Evolutionary conservation across 2,113 vertebrate species (phyloP).

Genomic region (Nesospiza acunhae): DNA sequence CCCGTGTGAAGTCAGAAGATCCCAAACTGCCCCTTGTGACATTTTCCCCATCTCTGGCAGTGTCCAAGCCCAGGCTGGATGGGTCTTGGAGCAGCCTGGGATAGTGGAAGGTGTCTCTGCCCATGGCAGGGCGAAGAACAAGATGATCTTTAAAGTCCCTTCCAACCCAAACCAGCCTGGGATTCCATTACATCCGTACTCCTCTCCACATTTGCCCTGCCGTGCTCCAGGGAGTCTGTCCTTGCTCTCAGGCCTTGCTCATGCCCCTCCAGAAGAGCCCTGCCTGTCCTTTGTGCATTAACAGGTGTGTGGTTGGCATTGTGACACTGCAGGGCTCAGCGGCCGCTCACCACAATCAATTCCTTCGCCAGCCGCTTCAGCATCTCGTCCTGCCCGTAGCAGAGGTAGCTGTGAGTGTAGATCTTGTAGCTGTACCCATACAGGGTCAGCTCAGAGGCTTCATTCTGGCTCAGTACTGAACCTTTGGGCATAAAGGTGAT

Average conservation of each 20-base stretch:
- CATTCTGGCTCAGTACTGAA: background rate
- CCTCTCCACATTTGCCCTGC: background rate
- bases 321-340: background rate
- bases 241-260: background rate
- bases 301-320: background rate
- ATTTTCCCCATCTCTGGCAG: background rate
- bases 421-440: constrained; percentile 73
- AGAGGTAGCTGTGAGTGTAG: constrained; percentile 82
- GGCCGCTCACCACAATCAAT: constrained; percentile 62
- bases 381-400: constrained; percentile 77
- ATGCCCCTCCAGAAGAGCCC: background rate
- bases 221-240: background rate
- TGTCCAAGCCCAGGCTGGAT: background rate
- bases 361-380: constrained; percentile 60
- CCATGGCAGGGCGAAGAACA: background rate
- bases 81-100: background rate
- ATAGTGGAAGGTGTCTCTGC: background rate
- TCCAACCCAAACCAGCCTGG: background rate
- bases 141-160: background rate
- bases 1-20: background rate
- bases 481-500: constrained; percentile 72
- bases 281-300: background rate
- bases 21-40: background rate
- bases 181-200: background rate
- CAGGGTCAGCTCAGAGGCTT: constrained; percentile 55